phyloP scores from a whole-genome alignment of 2,797 vertebrate species.

The Rhinophrynus dorsalis region DNA sequence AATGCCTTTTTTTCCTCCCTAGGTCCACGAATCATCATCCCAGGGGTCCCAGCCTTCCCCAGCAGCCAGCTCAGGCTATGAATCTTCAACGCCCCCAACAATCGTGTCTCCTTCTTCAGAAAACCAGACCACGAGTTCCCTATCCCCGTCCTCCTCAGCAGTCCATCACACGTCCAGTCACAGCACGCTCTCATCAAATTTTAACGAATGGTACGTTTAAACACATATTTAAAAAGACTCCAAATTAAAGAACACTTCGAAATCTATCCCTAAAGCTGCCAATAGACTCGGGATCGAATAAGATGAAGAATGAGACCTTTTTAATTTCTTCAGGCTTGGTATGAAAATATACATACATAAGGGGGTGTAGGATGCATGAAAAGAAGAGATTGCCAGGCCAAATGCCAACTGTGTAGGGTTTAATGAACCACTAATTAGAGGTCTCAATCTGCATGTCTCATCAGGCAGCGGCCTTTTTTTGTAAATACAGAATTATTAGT shows the following conservation, averaged over 20 bases:
- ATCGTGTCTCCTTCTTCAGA: constrained; percentile 97
- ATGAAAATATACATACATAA: constrained; percentile 59
- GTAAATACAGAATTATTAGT: constrained; percentile 95
- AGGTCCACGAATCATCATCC: constrained; percentile 94
- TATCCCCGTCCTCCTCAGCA: constrained; percentile 93
- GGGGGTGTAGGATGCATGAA: constrained; percentile 72
- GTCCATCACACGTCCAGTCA: constrained; percentile 96
- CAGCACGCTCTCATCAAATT: constrained; percentile 98
- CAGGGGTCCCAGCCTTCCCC: constrained; percentile 92
- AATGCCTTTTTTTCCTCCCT: constrained; percentile 53
- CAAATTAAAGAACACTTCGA: constrained; percentile 80
- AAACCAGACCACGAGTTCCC: constrained; percentile 94
- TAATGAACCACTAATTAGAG: constrained; percentile 80
- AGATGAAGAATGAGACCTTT: constrained; percentile 63
- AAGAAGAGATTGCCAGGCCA: constrained; percentile 76
- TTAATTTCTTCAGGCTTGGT: constrained; percentile 68
- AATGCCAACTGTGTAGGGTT: constrained; percentile 74
- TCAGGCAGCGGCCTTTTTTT: constrained; percentile 79
- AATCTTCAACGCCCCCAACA: constrained; percentile 96
- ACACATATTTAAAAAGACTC: constrained; percentile 78
- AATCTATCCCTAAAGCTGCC: constrained; percentile 75
- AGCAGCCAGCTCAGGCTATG: constrained; percentile 96
- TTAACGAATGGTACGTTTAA: constrained; percentile 99
- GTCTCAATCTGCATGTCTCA: constrained; percentile 81
- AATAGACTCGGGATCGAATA: constrained; percentile 80